Evolutionary conservation across 2,113 vertebrate genomes (phyloP).

Genomic region (Trematocara zebra): DNA sequence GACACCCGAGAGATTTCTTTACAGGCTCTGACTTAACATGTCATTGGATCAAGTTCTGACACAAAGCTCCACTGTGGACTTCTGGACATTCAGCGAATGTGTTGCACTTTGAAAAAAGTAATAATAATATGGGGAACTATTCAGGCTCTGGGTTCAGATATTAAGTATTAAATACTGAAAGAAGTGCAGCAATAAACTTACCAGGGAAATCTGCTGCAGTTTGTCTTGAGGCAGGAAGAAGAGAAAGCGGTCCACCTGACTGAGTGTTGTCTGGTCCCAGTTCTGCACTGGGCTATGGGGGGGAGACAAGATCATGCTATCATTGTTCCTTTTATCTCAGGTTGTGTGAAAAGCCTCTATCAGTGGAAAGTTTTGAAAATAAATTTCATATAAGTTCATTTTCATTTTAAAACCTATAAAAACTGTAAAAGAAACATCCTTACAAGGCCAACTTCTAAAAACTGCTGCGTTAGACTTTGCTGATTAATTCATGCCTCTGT

Average conservation of each 20-base stretch:
- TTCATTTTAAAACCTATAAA: not conserved
- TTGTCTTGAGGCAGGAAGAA: slow-evolving; percentile 66
- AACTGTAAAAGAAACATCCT: not conserved
- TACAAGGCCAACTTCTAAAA: not conserved
- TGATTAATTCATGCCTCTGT: not conserved
- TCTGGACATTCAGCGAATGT: not conserved
- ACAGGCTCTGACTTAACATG: not conserved
- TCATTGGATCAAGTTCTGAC: slow-evolving; percentile 27
- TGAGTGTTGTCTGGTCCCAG: slow-evolving; percentile 68
- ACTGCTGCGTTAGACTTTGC: not conserved
- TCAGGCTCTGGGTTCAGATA: not conserved
- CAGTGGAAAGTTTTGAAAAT: not conserved
- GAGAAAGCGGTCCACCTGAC: slow-evolving; percentile 70
- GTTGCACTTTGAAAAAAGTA: not conserved
- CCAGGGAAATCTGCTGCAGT: slow-evolving; percentile 63
- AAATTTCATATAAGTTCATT: not conserved
- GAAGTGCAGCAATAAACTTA: slow-evolving; percentile 26
- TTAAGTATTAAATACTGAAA: not conserved
- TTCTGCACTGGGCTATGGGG: slow-evolving; percentile 44
- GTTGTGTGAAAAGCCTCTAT: not conserved
- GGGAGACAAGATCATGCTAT: not conserved
- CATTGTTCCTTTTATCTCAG: not conserved
- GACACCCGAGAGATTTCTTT: slow-evolving; percentile 46
- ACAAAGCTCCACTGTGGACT: not conserved
- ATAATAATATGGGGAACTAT: not conserved